Conservation (phyloP, 35 echinoderm and acorn worm species). For the Ophiothrix spiculata region DNA sequence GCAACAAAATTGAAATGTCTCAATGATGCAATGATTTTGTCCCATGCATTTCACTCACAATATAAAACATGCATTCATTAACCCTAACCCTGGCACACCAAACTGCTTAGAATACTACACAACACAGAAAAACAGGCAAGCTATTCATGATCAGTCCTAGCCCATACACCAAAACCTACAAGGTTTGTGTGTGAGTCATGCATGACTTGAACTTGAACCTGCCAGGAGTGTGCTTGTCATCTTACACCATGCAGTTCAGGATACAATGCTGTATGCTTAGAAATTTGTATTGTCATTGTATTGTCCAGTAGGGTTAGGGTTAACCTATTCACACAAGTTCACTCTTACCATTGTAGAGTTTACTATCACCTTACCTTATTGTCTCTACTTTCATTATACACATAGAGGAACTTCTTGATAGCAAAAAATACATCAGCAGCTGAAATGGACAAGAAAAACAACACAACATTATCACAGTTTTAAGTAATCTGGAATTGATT, state of each 20-base stretch:
- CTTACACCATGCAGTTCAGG: too few relatives aligned
- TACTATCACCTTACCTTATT: slow-evolving; percentile 43
- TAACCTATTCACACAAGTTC: not conserved
- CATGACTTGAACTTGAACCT: too few relatives aligned
- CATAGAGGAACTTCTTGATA: slow-evolving; percentile 64
- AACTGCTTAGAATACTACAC: too few relatives aligned
- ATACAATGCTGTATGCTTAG: too few relatives aligned
- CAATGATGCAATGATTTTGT: not conserved
- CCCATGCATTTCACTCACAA: not conserved
- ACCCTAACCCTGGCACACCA: too few relatives aligned
- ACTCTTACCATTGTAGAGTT: not conserved
- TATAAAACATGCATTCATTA: not conserved
- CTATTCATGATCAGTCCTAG: too few relatives aligned
- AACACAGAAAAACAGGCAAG: too few relatives aligned
- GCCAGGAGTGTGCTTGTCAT: too few relatives aligned
- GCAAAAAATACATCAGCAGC: slow-evolving; percentile 61
- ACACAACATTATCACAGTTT: not conserved
- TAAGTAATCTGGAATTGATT: not conserved
- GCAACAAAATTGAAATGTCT: not conserved
- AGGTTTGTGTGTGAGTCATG: too few relatives aligned
- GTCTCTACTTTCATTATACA: slow-evolving; percentile 56
- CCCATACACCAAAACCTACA: too few relatives aligned
- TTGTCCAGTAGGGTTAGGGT: too few relatives aligned
- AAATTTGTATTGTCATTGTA: too few relatives aligned
- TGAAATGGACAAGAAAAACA: slow-evolving; percentile 32